Conservation (phyloP, 2,113 vertebrate genomes). For the Pantherophis guttatus region DNA sequence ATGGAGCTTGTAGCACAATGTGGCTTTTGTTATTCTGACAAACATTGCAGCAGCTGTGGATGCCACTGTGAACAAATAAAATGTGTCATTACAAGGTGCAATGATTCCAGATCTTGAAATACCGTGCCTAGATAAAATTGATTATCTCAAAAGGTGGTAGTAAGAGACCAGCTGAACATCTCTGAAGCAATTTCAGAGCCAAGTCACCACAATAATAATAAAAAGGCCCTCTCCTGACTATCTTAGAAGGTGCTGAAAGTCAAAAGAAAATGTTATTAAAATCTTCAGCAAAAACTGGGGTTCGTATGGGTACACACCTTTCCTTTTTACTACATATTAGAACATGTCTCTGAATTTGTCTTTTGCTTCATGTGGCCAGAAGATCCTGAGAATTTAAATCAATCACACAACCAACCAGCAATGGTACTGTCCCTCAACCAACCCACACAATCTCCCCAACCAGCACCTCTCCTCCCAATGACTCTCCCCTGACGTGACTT, state of each 20-base stretch:
- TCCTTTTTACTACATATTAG: background rate
- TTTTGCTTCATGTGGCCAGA: background rate
- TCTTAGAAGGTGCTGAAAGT: background rate
- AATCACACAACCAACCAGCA: too few relatives aligned
- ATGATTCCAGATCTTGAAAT: background rate
- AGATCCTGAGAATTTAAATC: too few relatives aligned
- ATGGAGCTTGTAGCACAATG: background rate
- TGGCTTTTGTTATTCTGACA: background rate
- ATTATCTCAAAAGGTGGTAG: background rate
- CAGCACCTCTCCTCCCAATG: too few relatives aligned
- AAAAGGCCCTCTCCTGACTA: background rate
- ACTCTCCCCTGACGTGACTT: too few relatives aligned
- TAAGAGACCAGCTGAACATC: background rate
- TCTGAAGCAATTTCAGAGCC: background rate
- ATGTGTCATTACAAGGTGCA: background rate
- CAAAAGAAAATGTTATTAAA: background rate
- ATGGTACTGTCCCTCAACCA: too few relatives aligned
- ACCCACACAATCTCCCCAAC: too few relatives aligned
- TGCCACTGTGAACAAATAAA: background rate
- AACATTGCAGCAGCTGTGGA: background rate
- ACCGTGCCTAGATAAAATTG: background rate
- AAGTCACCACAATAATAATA: background rate
- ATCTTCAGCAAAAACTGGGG: background rate
- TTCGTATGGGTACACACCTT: background rate
- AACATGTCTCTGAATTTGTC: background rate